Conservation (phyloP, 1,140 invertebrate species). For the Pissodes strobi region DNA sequence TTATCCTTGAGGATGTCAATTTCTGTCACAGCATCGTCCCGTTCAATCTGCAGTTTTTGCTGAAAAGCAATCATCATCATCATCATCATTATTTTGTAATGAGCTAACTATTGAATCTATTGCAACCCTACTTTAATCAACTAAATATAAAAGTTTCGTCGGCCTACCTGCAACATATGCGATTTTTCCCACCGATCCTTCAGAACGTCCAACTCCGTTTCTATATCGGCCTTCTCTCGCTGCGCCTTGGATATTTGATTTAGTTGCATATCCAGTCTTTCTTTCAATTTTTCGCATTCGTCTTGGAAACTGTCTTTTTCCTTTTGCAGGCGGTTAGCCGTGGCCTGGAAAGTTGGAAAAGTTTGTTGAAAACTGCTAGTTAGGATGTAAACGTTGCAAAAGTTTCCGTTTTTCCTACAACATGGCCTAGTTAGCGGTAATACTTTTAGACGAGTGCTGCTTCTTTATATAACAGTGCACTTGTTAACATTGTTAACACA, state of each 20-base stretch:
- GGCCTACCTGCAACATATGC: conserved; percentile 71
- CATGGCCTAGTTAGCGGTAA: neutral
- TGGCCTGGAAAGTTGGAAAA: conserved; percentile 56
- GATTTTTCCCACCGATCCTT: conserved; percentile 88
- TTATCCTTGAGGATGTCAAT: conserved; percentile 87
- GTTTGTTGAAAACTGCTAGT: neutral
- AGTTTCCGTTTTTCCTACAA: neutral
- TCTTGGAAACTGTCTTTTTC: conserved; percentile 81
- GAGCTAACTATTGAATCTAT: neutral
- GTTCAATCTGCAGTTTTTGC: conserved; percentile 85
- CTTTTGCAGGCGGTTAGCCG: conserved; percentile 81
- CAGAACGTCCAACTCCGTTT: conserved; percentile 82
- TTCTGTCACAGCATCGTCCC: conserved; percentile 83
- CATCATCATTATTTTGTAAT: neutral
- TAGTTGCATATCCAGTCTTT: conserved; percentile 77
- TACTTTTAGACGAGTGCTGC: neutral
- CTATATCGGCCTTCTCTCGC: conserved; percentile 80
- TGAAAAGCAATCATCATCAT: too few species aligned
- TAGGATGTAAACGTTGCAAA: neutral
- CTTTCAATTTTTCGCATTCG: conserved; percentile 79
- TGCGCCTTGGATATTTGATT: conserved; percentile 80
- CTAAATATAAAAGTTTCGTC: too few species aligned
- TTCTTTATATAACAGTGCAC: too few species aligned
- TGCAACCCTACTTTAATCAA: neutral
- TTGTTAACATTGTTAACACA: too few species aligned